These are phyloP conservation scores for Fundulus diaphanus DNA, from an alignment of 2,797 vertebrate genomes.

Conservation along the genomic window DNA sequence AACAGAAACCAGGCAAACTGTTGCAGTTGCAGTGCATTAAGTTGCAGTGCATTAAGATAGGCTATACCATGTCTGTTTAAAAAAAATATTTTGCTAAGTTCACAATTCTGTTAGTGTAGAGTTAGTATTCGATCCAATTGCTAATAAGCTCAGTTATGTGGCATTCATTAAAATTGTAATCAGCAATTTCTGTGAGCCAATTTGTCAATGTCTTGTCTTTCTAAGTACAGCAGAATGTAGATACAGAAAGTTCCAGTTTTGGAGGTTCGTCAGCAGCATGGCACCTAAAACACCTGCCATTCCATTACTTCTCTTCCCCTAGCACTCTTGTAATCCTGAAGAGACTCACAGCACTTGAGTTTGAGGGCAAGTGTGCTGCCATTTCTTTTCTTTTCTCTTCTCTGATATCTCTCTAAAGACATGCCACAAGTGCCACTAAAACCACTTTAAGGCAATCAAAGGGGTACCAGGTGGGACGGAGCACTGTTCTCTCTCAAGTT, in stretches of 20 bases:
- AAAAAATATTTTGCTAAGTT: too few relatives aligned
- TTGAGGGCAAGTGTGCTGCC: not conserved
- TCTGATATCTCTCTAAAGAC: conserved; percentile 33
- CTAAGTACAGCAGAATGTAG: not conserved
- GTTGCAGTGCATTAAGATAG: not conserved
- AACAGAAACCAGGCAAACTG: not conserved
- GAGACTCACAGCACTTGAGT: not conserved
- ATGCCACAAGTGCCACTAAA: conserved; percentile 28
- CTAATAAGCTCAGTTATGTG: not conserved
- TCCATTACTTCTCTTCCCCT: not conserved
- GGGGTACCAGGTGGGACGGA: conserved; percentile 32
- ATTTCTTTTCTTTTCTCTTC: conserved; percentile 11
- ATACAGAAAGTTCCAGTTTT: not conserved
- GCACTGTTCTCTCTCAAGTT: conserved; percentile 23
- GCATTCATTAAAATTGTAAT: not conserved
- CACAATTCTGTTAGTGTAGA: too few relatives aligned
- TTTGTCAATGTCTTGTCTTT: not conserved
- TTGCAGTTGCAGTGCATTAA: not conserved
- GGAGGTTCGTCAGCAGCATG: not conserved
- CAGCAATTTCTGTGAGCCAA: not conserved
- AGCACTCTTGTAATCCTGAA: not conserved
- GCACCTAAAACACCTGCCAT: not conserved
- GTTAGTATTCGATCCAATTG: too few relatives aligned
- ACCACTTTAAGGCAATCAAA: conserved; percentile 33
- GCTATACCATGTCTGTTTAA: too few relatives aligned